Evolutionary conservation across 2,113 vertebrate species (phyloP), one percentile per base, ranked within the genome.

Genomic region (Benitochromis conjunctus): DNA sequence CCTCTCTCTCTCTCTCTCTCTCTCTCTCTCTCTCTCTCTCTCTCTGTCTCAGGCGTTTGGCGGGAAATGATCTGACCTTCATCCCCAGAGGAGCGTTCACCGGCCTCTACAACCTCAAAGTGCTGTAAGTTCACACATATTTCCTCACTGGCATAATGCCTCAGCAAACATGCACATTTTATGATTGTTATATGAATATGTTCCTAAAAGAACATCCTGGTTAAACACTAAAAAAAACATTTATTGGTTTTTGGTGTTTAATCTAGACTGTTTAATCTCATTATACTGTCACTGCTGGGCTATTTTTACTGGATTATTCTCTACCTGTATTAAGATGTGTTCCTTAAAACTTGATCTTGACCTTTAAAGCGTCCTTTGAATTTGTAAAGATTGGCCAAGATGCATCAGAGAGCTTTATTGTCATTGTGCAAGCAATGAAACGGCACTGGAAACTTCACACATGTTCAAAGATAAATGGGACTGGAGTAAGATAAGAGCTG

Each of bases 21-120:
- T 26, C 3, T 26, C 26, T 31, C 48, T 3, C 3, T 19, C 51
- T 51, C 16, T 62, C 11, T 48, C 93, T 96, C 91, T 96, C 92
- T 91, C 57, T 96, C 1, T 81, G 94, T 94, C 93, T 84, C 96
- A 99, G 98, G 88, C 97, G 98, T 92, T 96, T 99, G 92, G 98
- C 98, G 80, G 98, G 98, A 96, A 99, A 99, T 80, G 94, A 97
- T 84, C 95, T 99, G 96, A 97, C 95, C 87, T 93, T 96, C 94
- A 96, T 99, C 92, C 97, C 98, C 92, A 97, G 96, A 95, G 97
- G 97, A 96, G 97, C 97, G 4, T 98, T 99, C 93, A 80, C 94
- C 14, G 98, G 98, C 85, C 97, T 99, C 94, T 96, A 96, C 95
- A 98, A 96, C 94, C 98, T 98, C 89, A 98, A 97, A 98, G 97